A percentile compares a stretch with the other conserved stretches of the same genome.
Conservation (phyloP, 2,113 vertebrate genomes). For the Entelurus aequoreus region DNA sequence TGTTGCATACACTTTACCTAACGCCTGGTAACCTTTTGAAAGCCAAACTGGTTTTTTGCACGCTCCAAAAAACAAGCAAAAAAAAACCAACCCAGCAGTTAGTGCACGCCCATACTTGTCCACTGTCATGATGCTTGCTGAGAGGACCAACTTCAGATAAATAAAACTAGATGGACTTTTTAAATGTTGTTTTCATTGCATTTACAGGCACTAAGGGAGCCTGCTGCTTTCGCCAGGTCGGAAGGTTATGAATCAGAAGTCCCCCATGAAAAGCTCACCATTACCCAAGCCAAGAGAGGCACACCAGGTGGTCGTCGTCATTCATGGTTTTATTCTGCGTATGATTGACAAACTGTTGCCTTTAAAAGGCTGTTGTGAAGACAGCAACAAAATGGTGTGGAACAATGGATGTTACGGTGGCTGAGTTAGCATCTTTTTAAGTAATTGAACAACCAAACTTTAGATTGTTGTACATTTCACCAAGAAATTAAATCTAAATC, state of each 20-base stretch:
- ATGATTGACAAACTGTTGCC: background rate
- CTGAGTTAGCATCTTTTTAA: too few relatives aligned
- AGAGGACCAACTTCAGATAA: too few relatives aligned
- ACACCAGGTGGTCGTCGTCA: constrained; percentile 77
- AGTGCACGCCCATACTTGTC: background rate
- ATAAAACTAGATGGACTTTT: too few relatives aligned
- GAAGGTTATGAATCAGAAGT: constrained; percentile 77
- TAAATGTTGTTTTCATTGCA: constrained; percentile 66
- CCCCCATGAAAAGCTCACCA: constrained; percentile 82
- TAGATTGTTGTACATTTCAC: too few relatives aligned
- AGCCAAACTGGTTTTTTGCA: background rate
- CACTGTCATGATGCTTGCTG: background rate
- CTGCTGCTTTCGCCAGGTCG: constrained; percentile 82
- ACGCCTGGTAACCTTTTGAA: background rate
- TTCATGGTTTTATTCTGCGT: background rate
- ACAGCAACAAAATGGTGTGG: too few relatives aligned
- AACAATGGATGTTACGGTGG: too few relatives aligned
- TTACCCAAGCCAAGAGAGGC: constrained; percentile 82
- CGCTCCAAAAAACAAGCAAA: too few relatives aligned
- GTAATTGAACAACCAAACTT: too few relatives aligned
- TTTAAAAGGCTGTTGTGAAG: too few relatives aligned
- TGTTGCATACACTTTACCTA: background rate
- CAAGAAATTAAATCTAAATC: too few relatives aligned
- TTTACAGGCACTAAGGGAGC: constrained; percentile 78
- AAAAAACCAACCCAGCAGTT: background rate